phyloP scores from a whole-genome alignment of 2,797 vertebrate genomes.

The Enteromius afrohamiltoni region DNA sequence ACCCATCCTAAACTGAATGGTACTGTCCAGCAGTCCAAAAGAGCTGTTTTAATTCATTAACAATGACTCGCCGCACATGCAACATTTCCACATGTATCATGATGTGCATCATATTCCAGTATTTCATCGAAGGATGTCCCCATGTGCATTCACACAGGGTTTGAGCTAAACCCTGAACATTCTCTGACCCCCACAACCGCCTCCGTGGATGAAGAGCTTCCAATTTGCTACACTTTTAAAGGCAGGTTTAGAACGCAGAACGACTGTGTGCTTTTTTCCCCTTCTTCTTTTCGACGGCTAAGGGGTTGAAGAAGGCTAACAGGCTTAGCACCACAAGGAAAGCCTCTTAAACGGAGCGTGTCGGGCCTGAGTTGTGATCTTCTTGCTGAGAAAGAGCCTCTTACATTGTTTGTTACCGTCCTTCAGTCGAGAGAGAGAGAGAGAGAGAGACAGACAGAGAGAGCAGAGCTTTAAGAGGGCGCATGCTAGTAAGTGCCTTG shows the following conservation, averaged over 20 bases:
- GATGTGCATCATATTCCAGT: constrained; percentile 11
- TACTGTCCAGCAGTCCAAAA: background rate
- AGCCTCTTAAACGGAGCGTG: constrained; percentile 49
- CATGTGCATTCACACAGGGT: background rate
- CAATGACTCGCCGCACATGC: background rate
- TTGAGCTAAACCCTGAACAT: constrained; percentile 9
- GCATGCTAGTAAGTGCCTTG: constrained; percentile 76
- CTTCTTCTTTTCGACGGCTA: constrained; percentile 14
- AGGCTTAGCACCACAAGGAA: constrained; percentile 49
- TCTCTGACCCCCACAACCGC: constrained; percentile 6
- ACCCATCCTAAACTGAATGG: background rate
- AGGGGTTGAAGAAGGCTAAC: constrained; percentile 44
- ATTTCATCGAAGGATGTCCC: constrained; percentile 10
- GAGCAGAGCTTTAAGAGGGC: constrained; percentile 64
- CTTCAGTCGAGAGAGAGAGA: constrained; percentile 11
- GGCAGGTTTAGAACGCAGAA: constrained; percentile 20
- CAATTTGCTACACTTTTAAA: constrained; percentile 24
- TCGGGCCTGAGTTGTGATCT: constrained; percentile 49
- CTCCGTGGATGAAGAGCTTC: constrained; percentile 4
- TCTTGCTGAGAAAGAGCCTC: constrained; percentile 42
- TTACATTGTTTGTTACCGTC: constrained; percentile 44
- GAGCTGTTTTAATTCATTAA: constrained; percentile 9
- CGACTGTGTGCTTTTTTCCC: background rate
- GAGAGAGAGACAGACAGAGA: background rate
- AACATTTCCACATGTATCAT: background rate